These are phyloP conservation scores for Hyperoplus immaculatus DNA, from an alignment of 2,797 vertebrate genomes.

Conservation along the genomic window DNA sequence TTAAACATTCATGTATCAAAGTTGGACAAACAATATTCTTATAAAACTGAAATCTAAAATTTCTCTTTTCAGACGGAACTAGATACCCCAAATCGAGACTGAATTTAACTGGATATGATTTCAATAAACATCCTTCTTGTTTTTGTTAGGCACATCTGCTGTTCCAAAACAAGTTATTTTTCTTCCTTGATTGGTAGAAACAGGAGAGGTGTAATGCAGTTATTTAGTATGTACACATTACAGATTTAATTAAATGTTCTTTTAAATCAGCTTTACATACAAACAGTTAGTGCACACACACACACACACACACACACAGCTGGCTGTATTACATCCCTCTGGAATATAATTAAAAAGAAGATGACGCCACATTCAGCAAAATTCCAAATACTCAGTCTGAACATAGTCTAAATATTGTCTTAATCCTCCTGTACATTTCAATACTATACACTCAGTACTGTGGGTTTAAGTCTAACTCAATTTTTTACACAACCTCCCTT, in stretches of 20 bases:
- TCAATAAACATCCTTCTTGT: background rate
- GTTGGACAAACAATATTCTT: no score
- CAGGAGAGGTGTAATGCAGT: background rate
- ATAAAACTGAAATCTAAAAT: no score
- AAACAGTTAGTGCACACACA: background rate
- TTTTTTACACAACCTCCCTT: background rate
- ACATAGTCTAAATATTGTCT: slow-evolving; percentile 6
- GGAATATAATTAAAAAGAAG: slow-evolving; percentile 40
- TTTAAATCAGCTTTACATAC: background rate
- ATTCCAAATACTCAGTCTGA: slow-evolving; percentile 16
- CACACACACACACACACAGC: background rate
- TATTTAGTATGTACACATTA: background rate
- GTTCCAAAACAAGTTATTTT: background rate
- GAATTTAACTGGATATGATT: background rate
- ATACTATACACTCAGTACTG: background rate
- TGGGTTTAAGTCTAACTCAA: background rate
- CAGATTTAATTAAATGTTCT: background rate
- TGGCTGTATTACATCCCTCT: slow-evolving; percentile 9
- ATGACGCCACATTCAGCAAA: slow-evolving; percentile 12
- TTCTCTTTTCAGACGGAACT: background rate
- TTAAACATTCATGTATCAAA: background rate
- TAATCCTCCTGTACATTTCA: background rate
- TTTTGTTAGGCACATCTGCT: background rate
- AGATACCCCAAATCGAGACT: background rate
- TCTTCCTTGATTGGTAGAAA: background rate